phyloP scores from a whole-genome alignment of 2,888 invertebrate genomes.

The Spisula subtruncata region DNA sequence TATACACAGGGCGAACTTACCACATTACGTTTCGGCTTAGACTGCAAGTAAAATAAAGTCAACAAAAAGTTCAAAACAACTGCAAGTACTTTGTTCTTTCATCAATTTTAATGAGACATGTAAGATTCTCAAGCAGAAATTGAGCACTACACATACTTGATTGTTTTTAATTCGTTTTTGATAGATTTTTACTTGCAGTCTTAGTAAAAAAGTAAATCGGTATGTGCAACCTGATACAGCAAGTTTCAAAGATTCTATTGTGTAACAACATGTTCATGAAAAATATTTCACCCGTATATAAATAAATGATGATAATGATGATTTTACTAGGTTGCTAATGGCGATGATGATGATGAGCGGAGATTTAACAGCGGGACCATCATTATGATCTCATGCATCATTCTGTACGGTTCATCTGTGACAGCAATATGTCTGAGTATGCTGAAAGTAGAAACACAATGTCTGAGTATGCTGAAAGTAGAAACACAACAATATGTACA shows the following conservation, averaged over 20 bases:
- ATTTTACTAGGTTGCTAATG: background rate
- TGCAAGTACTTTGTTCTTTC: no score
- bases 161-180: no score
- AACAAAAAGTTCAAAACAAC: no score
- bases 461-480: conserved; percentile 75
- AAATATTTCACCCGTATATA: conserved; percentile 16
- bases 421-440: conserved; percentile 73
- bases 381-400: conserved; percentile 56
- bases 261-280: conserved; percentile 14
- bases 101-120: no score
- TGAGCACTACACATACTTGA: no score
- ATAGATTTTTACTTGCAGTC: no score
- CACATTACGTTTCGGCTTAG: no score
- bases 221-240: background rate
- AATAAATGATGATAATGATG: conserved; percentile 10
- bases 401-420: conserved; percentile 77
- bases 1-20: no score
- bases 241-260: background rate
- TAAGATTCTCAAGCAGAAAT: no score
- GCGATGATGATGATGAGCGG: conserved; percentile 18
- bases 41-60: no score
- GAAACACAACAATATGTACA: no score
- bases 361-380: conserved; percentile 14
- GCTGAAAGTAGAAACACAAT: conserved; percentile 70
- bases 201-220: no score